Evolutionary conservation across 2,113 vertebrate species (phyloP), one percentile per base, ranked within the genome.

Genomic region (Polypterus bichir): DNA sequence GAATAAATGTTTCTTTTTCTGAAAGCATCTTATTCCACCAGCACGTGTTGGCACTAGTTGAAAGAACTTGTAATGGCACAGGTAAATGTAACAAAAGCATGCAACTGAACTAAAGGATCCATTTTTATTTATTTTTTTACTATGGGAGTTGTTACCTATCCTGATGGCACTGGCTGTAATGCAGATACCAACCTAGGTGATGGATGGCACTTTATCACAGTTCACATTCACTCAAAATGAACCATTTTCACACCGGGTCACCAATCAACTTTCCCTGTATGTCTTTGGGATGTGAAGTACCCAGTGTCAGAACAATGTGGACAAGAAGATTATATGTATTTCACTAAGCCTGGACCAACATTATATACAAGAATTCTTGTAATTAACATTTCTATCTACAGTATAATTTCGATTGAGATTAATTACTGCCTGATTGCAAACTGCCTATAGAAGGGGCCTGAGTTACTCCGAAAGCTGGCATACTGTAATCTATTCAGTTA

Each of bases 21-120:
- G 69, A 65, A 62, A 61, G 69, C 67, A 73, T 53, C 70, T 70
- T 57, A 55, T 56, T 59, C 65, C 76, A 73, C 76, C 74, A 71
- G 73, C 79, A 77, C 76, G 76, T 73, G 72, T 75, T 78, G 72
- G 68, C 71, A 79, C 78, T 77, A 74, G 69, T 27, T 27, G 27
- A 27, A 27, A 27, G 2, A 27, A 27, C 27, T 27, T 27, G 27
- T 27, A 27, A 27, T 27, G 27, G 27, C 27, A 27, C 27, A 27
- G 27, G 27, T 27, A 27, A 27, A 27, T 27, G 27, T 27, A 27
- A 27, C 73, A 74, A 72, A 67, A 67, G 72, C 66, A 76, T 70
- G 72, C 70, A 71, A 78, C 72, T 74, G 76, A 75, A 77, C 70
- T 70, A 74, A 74, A 71, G 74, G 70, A 67, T 62, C 54, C 48